Conservation (phyloP, 2,113 vertebrate species). For the Chroicocephalus ridibundus region DNA sequence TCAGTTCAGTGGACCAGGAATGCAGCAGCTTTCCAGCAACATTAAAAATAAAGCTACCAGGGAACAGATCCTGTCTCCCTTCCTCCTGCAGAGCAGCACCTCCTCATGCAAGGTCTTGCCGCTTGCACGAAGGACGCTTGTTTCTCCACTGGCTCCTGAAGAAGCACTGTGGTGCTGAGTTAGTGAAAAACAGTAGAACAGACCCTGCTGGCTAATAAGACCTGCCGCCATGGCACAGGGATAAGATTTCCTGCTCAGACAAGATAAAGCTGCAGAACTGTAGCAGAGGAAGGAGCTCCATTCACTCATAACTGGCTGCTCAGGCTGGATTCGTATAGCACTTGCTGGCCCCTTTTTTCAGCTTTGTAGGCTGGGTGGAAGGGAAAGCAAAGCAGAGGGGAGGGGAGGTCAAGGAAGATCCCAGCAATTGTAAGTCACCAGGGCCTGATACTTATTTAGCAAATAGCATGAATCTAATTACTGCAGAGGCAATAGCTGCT, state of each 20-base stretch:
- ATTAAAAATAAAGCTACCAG: neutral
- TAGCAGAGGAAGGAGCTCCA: neutral
- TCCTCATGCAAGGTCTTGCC: rapidly evolving
- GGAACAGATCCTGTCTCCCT: neutral
- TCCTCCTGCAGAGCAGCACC: neutral
- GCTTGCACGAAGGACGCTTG: neutral
- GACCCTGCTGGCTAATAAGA: neutral
- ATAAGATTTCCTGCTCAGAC: neutral
- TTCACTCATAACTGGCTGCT: neutral
- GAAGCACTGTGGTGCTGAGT: neutral
- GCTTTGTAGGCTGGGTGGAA: neutral
- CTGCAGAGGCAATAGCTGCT: neutral
- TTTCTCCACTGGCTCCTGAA: neutral
- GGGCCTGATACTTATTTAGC: slow-evolving; percentile 28
- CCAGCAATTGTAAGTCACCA: neutral
- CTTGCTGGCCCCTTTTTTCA: neutral
- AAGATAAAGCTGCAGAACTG: neutral
- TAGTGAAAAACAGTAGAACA: neutral
- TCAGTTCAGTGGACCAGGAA: neutral
- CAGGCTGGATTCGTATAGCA: neutral
- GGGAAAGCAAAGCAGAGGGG: neutral
- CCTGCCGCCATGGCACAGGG: neutral
- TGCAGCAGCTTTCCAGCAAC: neutral
- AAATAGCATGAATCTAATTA: slow-evolving; percentile 14
- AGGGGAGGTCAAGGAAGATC: neutral